Base-by-base conservation (phyloP, 1,140 invertebrate genomes). In the Magallana gigas region DNA sequence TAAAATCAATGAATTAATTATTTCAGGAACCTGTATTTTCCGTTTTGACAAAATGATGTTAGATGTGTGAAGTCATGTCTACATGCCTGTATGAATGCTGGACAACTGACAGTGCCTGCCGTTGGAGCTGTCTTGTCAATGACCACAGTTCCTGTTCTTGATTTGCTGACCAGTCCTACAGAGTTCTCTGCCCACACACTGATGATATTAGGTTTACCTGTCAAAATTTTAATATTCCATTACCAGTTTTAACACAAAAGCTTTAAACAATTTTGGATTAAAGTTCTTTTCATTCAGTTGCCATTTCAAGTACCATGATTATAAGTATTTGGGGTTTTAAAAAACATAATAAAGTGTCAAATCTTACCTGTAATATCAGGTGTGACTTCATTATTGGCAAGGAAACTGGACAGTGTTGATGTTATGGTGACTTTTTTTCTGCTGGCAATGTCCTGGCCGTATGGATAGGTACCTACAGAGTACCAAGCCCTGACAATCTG, bases 131-230 rank as follows among this genome's bases (percentile, higher is more conserved):
- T 88, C 14, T 60, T 86, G 76, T 92, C 92, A 59, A 91, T 85
- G 7, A 92, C 84, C 3, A 92, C 80, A 9, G 90, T 64, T 57
- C 89, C 88, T 76, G 90, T 89, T 29, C 85, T 59, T 23, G 85
- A 36, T 23, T 84, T 76, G n/a, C 71, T 81, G 6, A 83, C 84
- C n/a, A 92, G 62, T 9, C 90, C 90, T 62, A 90, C 90, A 59
- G 88, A 88, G 82, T 92, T 91, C 88, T 84, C 88, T 16, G 89
- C 90, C 76, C 84, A 86, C 2, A 92, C 85, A 60, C 84, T 89
- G 18, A 92, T 14, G 23, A 92, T 92, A 80, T 92, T 92, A 56
- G 92, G 88, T 62, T 85, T 88, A n/a, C 92, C 92, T 91, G 71
- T 48, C 36, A 48, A 48, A 4, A 48, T 48, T 5, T 48, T 48